Evolutionary conservation across 2,113 vertebrate genomes (phyloP), one percentile per base, ranked within the genome.

Genomic region (Cinclus cinclus): DNA sequence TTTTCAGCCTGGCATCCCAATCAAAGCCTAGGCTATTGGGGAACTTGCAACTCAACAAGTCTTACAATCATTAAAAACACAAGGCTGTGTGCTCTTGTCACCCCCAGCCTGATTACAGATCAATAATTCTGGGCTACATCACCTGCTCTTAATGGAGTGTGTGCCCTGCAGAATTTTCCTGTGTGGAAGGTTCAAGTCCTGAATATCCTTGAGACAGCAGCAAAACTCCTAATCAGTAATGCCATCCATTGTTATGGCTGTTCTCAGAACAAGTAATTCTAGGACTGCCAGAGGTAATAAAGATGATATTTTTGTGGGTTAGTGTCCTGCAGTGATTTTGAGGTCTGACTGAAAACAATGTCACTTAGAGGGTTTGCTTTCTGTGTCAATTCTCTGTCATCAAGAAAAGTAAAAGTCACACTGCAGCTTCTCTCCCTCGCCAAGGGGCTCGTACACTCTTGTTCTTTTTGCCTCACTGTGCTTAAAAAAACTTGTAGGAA

Each of bases 381-480:
- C 81, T 76, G 24, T 31, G 28, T 35, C 47, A 69, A 31, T 59
- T 52, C 27, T 76, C 64, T 78, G 23, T 39, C 55, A 19, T 55
- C 47, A 74, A 41, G 46, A 15, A 15, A 70, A 77, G 56, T 9
- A 52, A 69, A 87, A 65, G 30, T 87, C 31, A 15, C 47, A 4
- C 25, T 39, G 68, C 23, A 81, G 10, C 18, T 78, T 87, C 39
- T 63, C 15, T 63, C 37, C 23, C 39, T 31, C 1, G 2, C 50
- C 23, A 46, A 41, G 33, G 8, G 21, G 25, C 7, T 92, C 0
- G 0, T 33, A 17, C 8, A 35, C 7, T 33, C 53, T 24, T 37
- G 16, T 20, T 55, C 39, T 74, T 77, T 80, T 78, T 75, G 47
- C 35, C 35, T 71, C 52, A 30, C 28, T 42, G 25, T 3, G 2